Conservation (phyloP, 2,797 vertebrate genomes). For the Chloroceryle inda region DNA sequence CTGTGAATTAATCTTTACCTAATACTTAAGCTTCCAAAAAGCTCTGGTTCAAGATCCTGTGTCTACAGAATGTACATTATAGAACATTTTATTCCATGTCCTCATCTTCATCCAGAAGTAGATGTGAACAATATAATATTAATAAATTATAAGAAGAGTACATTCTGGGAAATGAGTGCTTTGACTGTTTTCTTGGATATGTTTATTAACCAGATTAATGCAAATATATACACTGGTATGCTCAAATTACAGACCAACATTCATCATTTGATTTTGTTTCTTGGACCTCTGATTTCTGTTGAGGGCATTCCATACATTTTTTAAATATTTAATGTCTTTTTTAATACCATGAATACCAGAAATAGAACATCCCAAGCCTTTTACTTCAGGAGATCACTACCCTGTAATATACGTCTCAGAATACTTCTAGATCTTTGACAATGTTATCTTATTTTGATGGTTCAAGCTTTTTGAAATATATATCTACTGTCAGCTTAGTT, state of each 20-base stretch:
- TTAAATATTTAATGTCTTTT: background rate
- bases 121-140: background rate
- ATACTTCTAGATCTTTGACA: background rate
- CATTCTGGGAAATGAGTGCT: background rate
- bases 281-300: background rate
- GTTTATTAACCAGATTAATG: background rate
- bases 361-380: background rate
- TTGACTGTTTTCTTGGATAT: background rate
- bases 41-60: background rate
- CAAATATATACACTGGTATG: background rate
- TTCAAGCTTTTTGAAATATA: background rate
- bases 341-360: background rate
- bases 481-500: background rate
- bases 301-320: background rate
- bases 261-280: background rate
- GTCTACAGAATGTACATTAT: background rate
- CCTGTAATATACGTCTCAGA: background rate
- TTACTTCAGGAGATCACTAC: slow-evolving; percentile 20
- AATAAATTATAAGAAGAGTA: background rate
- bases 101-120: background rate
- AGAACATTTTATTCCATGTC: background rate
- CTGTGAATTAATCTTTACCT: background rate
- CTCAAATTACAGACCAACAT: background rate
- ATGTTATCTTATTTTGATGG: background rate
- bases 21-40: background rate